Evolutionary conservation across 2,113 vertebrate genomes (phyloP), one percentile per base, ranked within the genome.

Genomic region (Zapornia atra): DNA sequence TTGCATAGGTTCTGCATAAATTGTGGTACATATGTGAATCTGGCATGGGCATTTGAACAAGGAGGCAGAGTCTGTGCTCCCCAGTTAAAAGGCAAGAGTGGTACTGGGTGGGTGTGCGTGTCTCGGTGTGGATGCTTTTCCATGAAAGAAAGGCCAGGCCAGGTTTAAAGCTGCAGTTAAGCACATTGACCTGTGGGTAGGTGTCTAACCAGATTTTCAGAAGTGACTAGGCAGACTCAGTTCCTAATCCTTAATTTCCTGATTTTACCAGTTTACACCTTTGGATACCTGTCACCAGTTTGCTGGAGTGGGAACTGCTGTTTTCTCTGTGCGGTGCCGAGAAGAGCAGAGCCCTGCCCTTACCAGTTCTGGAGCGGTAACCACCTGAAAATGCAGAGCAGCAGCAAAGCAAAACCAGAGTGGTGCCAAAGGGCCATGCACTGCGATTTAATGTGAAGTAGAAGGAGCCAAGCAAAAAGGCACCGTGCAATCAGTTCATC

Each of bases 11-110:
- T 73, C 21, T 42, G 7, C 26, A 7, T n/a, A 86, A 73, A 18
- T 38, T 6, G 1, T 40, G 19, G 29, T 40, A 15, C 2, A 0
- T 11, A 9, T 0, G 0, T 19, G 64, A 51, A 11, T n/a, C 53
- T 2, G 1, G 8, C 34, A 7, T 0, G 0, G 40, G 76, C 19
- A 22, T 76, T 69, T 65, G 54, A 76, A 15, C 8, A 33, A 50
- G 22, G 13, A 46, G 18, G 11, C 5, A 29, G 76, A 40, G 46
- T 11, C 46, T 80, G 25, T 33, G 20, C 77, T 72, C 69, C 1
- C 4, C 53, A 24, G 13, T 54, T 42, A 69, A 61, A 72, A 36
- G 4, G 3, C 42, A 29, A 53, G 59, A 65, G 19, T 17, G 54
- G 5, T 33, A 57, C 38, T 77, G 63, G 9, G 9, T 15, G 15